phyloP scores from a whole-genome alignment of 2,113 vertebrate genomes.

The Limanda limanda region DNA sequence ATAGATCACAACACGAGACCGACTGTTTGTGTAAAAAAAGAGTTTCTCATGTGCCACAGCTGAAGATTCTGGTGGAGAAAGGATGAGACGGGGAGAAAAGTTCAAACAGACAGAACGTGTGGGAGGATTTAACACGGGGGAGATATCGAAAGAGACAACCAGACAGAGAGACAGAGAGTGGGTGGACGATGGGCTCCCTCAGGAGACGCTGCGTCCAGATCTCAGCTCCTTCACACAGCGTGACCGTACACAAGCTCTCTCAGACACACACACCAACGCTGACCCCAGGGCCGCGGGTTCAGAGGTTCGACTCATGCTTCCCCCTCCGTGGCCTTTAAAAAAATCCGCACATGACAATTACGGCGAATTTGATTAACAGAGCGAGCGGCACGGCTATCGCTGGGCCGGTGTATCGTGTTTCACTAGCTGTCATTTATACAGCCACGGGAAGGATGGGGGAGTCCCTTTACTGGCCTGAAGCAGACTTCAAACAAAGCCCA shows the following conservation, averaged over 20 bases:
- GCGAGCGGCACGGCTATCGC: conserved; percentile 63
- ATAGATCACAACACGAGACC: conserved; percentile 13
- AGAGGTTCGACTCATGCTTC: conserved; percentile 62
- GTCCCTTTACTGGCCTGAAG: conserved; percentile 79
- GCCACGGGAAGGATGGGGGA: conserved; percentile 67
- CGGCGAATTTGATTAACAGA: conserved; percentile 80
- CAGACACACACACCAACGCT: conserved; percentile 50
- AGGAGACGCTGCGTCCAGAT: conserved; percentile 59
- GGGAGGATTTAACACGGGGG: conserved; percentile 58
- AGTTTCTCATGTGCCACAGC: no score
- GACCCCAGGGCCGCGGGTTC: conserved; percentile 49
- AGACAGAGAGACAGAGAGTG: conserved; percentile 68
- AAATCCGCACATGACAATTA: conserved; percentile 79
- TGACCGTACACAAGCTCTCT: conserved; percentile 76
- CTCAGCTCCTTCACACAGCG: conserved; percentile 71
- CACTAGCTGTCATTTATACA: conserved; percentile 86
- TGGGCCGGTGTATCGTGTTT: conserved; percentile 76
- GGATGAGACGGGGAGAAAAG: not conserved
- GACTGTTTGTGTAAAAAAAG: conserved; percentile 4
- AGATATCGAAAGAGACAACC: conserved; percentile 55
- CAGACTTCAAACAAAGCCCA: conserved; percentile 83
- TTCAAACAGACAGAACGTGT: conserved; percentile 56
- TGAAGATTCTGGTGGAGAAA: not conserved
- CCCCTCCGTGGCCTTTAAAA: conserved; percentile 71
- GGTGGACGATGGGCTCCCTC: conserved; percentile 62